Evolutionary conservation across 2,797 vertebrate species (phyloP), one percentile per base, ranked within the genome.

Genomic region (Trachurus trachurus): DNA sequence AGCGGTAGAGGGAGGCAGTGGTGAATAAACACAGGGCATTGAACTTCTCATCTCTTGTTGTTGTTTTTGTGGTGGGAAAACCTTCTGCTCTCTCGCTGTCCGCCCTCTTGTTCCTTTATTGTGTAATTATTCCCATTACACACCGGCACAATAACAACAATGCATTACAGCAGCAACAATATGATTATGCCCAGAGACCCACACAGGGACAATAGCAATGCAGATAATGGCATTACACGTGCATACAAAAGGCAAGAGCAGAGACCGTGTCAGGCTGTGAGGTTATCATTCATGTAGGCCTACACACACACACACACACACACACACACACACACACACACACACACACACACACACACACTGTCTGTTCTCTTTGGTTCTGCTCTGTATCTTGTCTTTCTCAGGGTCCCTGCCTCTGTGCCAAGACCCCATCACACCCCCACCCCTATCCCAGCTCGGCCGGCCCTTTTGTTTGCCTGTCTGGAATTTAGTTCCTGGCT

Each of bases 401-500:
- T 92, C 85, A 82, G 84, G 86, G 85, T 88, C 78, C 65, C 75
- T 42, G 84, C 74, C 88, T 69, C 66, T 68, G 60, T 75, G 73
- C 86, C 76, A 86, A 65, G 31, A 69, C 74, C 88, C 74, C 80
- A 26, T 53, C 75, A 47, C 49, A 16, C 50, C 86, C 83, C 74
- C 63, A 1, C 31, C 31, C 31, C 31, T 34, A 66, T 71, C 78
- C 29, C 52, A 9, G 58, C 88, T 82, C 45, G 11, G 58, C 78
- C 64, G 59, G 66, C 86, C 88, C 91, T 87, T 94, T 95, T 95
- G 94, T 95, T 91, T 65, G 80, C 73, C 82, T 81, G 94, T 93
- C 91, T 94, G 93, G 93, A 94, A 94, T 93, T 82, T 79, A 72
- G 86, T 87, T 92, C 86, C 83, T 86, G 78, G 86, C 84, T 86